A percentile compares a stretch with the other conserved stretches of the same genome.
Conservation (phyloP, 2,113 vertebrate species). For the Petaurus breviceps region DNA sequence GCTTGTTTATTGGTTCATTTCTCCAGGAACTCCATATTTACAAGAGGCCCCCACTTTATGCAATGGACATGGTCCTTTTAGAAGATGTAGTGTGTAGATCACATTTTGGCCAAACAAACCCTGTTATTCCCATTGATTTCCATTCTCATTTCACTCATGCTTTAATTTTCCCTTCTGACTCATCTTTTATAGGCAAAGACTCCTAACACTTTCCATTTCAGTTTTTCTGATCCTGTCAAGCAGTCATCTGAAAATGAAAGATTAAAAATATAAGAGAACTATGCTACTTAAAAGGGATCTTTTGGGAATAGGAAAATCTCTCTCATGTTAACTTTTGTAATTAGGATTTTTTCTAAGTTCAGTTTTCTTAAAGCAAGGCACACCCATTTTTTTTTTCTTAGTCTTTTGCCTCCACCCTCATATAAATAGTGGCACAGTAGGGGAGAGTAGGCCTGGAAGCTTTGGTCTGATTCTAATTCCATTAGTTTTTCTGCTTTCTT, state of each 20-base stretch:
- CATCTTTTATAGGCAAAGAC: slow-evolving; percentile 36
- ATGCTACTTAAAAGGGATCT: neutral
- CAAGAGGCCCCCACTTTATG: neutral
- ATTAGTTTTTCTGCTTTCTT: neutral
- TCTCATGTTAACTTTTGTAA: neutral
- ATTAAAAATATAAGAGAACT: slow-evolving; percentile 10
- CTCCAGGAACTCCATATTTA: neutral
- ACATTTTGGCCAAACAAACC: neutral
- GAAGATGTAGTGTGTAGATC: neutral
- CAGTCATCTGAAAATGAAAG: slow-evolving; percentile 29
- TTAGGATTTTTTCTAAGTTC: neutral
- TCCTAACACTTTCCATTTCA: neutral
- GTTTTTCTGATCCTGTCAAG: slow-evolving; percentile 31
- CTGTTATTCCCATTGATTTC: neutral
- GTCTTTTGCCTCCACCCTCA: neutral
- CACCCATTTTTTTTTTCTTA: too few species aligned
- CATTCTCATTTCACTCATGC: neutral
- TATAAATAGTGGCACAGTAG: neutral
- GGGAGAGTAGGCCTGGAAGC: neutral
- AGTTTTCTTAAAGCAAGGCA: neutral
- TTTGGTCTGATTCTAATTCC: neutral
- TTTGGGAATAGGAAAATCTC: neutral
- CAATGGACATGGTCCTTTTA: neutral
- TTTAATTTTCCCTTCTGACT: slow-evolving; percentile 17
- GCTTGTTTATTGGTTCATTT: neutral